Evolutionary conservation across 1,140 invertebrate species (phyloP).

Genomic region (Eriosoma lanigerum): DNA sequence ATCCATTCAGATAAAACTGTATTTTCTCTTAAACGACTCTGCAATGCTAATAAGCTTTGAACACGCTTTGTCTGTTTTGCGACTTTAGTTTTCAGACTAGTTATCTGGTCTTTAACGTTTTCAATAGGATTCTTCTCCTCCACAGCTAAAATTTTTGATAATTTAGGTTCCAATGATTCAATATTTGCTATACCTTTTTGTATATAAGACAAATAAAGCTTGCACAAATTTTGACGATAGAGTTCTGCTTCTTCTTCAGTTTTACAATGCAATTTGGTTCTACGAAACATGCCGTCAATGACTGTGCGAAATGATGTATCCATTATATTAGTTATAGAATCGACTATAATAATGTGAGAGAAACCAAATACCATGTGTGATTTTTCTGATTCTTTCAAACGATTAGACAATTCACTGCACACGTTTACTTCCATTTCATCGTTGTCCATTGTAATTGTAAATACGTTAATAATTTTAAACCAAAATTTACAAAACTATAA

Average conservation of each 20-base stretch:
- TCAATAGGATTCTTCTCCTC: constrained; percentile 1
- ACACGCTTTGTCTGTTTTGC: constrained; percentile 22
- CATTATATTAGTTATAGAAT: constrained; percentile 1
- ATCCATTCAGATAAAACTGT: constrained; percentile 19
- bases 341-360: constrained; percentile 13
- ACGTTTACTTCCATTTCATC: neutral
- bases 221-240: neutral
- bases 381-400: constrained; percentile 19
- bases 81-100: neutral
- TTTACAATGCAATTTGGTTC: constrained; percentile 11
- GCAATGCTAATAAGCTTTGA: constrained; percentile 9
- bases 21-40: constrained; percentile 26
- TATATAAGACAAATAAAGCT: constrained; percentile 11
- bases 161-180: neutral
- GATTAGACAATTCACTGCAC: neutral
- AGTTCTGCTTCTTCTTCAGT: neutral
- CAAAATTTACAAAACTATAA: too few relatives aligned
- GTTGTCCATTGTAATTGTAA: neutral
- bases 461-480: too few relatives aligned
- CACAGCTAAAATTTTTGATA: neutral
- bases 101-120: neutral
- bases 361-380: constrained; percentile 23
- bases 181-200: neutral
- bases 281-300: constrained; percentile 25
- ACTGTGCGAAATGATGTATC: neutral